Conservation (phyloP, 2,888 invertebrate genomes). For the Amphimallon solstitiale region DNA sequence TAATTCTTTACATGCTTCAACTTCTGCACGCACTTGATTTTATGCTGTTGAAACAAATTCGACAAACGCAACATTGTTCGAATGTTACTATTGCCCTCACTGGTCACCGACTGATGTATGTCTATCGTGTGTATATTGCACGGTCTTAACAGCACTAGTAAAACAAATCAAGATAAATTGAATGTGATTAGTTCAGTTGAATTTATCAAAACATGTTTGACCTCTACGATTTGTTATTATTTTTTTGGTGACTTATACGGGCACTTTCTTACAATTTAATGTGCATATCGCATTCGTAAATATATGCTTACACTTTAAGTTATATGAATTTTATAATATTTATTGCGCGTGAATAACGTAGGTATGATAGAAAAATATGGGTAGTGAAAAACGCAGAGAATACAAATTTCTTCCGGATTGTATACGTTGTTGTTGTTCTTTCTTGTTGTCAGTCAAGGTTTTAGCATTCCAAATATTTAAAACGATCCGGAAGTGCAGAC, state of each 20-base stretch:
- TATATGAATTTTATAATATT: too few species aligned
- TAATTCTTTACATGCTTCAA: slow-evolving; percentile 32
- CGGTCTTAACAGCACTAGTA: slow-evolving; percentile 28
- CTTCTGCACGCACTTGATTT: slow-evolving; percentile 6
- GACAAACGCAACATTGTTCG: slow-evolving; percentile 43
- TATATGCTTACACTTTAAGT: neutral
- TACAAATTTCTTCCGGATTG: too few species aligned
- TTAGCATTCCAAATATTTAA: too few species aligned
- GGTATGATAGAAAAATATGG: too few species aligned
- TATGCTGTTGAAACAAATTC: slow-evolving; percentile 39
- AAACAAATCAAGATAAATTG: slow-evolving; percentile 50
- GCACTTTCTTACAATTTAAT: too few species aligned
- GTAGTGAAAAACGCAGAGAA: too few species aligned
- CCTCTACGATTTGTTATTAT: slow-evolving; percentile 42
- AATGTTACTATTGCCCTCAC: slow-evolving; percentile 9
- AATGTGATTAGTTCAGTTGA: slow-evolving; percentile 51
- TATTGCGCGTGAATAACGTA: too few species aligned
- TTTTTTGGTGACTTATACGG: slow-evolving; percentile 6
- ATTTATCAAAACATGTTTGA: slow-evolving; percentile 57
- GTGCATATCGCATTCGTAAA: slow-evolving; percentile 1
- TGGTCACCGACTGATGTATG: neutral
- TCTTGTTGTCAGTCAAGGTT: too few species aligned
- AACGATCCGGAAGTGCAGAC: too few species aligned
- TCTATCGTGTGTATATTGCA: slow-evolving; percentile 26
- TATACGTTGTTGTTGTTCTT: too few species aligned